These are phyloP conservation scores for Globicephala melas DNA, from an alignment of 2,113 vertebrate species.

Conservation along the genomic window DNA sequence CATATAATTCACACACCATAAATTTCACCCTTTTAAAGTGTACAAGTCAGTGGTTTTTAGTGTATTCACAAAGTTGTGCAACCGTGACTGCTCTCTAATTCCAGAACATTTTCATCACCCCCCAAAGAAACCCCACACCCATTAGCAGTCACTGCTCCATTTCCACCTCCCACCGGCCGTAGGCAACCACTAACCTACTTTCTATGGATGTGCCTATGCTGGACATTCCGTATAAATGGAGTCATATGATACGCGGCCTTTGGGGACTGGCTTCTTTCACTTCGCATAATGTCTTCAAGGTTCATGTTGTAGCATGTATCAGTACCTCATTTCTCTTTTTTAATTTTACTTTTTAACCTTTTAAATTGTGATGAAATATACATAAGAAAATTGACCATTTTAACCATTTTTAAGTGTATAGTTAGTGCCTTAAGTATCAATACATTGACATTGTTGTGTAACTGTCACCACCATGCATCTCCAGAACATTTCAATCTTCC, in stretches of 20 bases:
- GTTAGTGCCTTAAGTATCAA: background rate
- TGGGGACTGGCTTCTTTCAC: background rate
- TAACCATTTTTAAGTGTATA: background rate
- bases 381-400: background rate
- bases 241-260: background rate
- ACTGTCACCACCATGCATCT: background rate
- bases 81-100: background rate
- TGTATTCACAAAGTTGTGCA: background rate
- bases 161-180: background rate
- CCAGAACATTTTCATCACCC: background rate
- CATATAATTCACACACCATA: background rate
- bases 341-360: background rate
- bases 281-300: background rate
- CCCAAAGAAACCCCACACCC: background rate
- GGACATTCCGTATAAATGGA: background rate
- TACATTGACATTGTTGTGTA: background rate
- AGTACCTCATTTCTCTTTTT: background rate
- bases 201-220: background rate
- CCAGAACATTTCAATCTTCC: background rate
- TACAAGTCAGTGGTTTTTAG: background rate
- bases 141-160: background rate
- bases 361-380: background rate
- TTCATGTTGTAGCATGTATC: background rate
- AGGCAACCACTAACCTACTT: background rate
- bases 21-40: background rate